phyloP scores from a whole-genome alignment of 1,140 invertebrate genomes.

The Zaprionus africanus region DNA sequence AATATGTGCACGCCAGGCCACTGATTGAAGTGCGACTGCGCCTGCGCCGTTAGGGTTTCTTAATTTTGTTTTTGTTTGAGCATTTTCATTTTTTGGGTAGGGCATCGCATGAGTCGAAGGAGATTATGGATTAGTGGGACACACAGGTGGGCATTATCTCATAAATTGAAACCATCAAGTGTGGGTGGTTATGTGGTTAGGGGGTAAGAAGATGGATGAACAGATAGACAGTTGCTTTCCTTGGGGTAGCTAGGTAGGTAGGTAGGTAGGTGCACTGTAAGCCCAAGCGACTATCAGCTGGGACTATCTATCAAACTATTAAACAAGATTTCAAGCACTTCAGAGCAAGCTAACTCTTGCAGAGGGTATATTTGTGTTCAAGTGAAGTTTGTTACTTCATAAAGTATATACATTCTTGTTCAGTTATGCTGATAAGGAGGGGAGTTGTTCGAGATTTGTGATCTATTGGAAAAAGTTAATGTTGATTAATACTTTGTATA shows the following conservation, averaged over 20 bases:
- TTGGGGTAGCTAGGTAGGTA: neutral
- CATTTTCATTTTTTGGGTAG: constrained; percentile 28
- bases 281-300: neutral
- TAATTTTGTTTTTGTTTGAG: constrained; percentile 20
- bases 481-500: no score
- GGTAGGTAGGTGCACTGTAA: no score
- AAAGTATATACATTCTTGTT: no score
- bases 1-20: constrained; percentile 26
- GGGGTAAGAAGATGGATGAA: constrained; percentile 7
- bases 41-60: constrained; percentile 48
- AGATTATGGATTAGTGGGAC: constrained; percentile 37
- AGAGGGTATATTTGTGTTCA: neutral
- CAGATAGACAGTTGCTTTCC: constrained; percentile 9
- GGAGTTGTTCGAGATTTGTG: no score
- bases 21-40: constrained; percentile 37
- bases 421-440: no score
- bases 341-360: neutral
- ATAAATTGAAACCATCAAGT: constrained; percentile 44
- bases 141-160: constrained; percentile 47
- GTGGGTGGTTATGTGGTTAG: constrained; percentile 45
- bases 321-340: neutral
- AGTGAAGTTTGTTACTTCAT: no score
- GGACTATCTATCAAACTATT: neutral
- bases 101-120: constrained; percentile 24
- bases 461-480: no score